Base-by-base conservation (phyloP, 2,797 vertebrate genomes). In the Spinibarbus caldwelli region DNA sequence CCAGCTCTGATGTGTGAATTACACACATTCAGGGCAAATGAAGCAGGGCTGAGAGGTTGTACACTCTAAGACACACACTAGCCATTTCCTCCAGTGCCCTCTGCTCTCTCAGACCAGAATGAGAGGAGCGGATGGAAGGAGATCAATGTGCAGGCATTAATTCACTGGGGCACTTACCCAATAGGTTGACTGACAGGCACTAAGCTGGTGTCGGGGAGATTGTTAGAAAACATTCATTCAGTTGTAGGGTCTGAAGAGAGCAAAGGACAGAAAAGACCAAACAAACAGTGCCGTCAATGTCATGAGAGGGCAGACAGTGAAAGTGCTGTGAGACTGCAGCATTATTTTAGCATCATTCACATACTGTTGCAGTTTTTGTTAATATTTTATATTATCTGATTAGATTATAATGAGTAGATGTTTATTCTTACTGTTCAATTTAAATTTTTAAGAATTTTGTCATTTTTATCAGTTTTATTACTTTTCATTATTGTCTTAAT, bases 81-180 rank as follows among this genome's bases (percentile, higher is more conserved):
- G 26, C 34, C 34, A 59, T 64, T 83, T 70, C 47, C 8, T 59
- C 21, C 49, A n/a, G 64, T 71, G 75, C 83, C 49, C 83, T 84
- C 83, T 59, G 66, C 66, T 59, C 38, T 66, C 21, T 34, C 38
- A 21, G 26, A 54, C 38, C 71, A 57, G 71, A 36, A 75, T 36
- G 34, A 49, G 10, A 43, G 52, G 59, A 43, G 70, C 31, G 52
- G 62, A 78, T 76, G 73, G 83, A 31, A 72, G 47, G 75, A 71
- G 78, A 88, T 88, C 85, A 81, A 84, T 86, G 87, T 41, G 59
- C 12, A 38, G 49, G 31, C 77, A 86, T 84, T 86, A 86, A 88
- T 88, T 88, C 87, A 88, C 80, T 73, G 43, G 67, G 57, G 81
- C 85, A 86, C 71, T 88, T 88, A 68, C 67, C 85, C 81, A 80